Evolutionary conservation across 2,888 invertebrate species (phyloP).

Genomic region (Napeogenes sylphis): DNA sequence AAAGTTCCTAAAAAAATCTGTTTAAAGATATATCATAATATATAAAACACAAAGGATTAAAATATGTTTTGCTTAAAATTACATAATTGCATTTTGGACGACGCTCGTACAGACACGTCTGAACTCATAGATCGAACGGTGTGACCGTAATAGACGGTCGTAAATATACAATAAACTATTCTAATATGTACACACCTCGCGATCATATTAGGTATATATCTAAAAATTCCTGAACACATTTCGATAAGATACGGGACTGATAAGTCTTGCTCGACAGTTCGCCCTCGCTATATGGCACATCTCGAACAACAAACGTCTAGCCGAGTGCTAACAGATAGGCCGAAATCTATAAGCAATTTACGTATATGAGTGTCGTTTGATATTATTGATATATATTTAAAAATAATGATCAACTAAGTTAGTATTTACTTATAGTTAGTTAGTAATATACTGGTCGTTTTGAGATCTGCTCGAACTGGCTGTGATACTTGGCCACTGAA

Average conservation of each 20-base stretch:
- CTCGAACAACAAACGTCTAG: conserved; percentile 12
- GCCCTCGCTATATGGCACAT: conserved; percentile 56
- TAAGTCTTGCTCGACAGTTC: conserved; percentile 20
- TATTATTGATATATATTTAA: conserved; percentile 6
- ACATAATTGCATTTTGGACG: background rate
- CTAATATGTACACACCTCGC: conserved; percentile 59
- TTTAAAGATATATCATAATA: background rate
- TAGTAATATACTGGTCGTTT: conserved; percentile 69
- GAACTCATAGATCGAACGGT: too few relatives aligned
- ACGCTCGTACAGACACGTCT: too few relatives aligned
- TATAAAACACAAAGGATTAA: background rate
- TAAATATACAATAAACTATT: conserved; percentile 28
- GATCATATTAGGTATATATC: conserved; percentile 60
- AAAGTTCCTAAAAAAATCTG: too few relatives aligned
- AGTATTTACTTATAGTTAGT: conserved; percentile 35
- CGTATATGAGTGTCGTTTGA: conserved; percentile 8
- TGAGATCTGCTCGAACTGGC: conserved; percentile 71
- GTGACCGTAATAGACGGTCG: conserved; percentile 11
- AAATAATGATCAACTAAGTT: conserved; percentile 29
- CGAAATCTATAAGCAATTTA: conserved; percentile 12
- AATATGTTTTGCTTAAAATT: conserved; percentile 1
- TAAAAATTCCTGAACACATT: conserved; percentile 74
- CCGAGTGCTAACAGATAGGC: background rate
- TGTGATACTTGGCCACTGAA: conserved; percentile 39
- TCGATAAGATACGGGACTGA: conserved; percentile 67